Conservation (phyloP, 2,113 vertebrate genomes). For the Choloepus hoffmanni region DNA sequence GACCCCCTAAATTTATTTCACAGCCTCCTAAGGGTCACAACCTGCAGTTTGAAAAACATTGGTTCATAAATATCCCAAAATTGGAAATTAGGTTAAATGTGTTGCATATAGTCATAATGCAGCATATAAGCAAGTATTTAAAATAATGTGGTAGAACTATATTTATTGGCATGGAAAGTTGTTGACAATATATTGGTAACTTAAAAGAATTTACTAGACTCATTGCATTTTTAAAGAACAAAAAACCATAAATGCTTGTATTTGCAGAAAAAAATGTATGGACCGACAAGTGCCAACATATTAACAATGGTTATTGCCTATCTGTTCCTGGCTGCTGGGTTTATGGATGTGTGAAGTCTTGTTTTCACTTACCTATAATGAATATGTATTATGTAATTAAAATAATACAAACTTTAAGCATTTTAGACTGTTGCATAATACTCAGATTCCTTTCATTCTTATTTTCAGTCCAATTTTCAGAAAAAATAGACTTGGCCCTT, state of each 20-base stretch:
- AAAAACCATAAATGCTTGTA: neutral
- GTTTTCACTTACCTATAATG: neutral
- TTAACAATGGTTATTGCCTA: neutral
- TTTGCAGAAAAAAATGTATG: neutral
- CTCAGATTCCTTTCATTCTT: neutral
- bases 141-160: neutral
- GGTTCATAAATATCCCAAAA: constrained; percentile 45
- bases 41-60: neutral
- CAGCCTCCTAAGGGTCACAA: neutral
- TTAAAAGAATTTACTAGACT: neutral
- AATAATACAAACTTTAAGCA: constrained; percentile 5
- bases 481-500: neutral
- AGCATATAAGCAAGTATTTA: constrained; percentile 38
- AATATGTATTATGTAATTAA: constrained; percentile 32
- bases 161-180: neutral
- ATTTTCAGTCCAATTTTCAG: constrained; percentile 22
- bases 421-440: neutral
- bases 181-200: constrained; percentile 6
- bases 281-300: neutral
- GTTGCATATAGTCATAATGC: neutral
- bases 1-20: constrained; percentile 2
- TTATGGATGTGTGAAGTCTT: neutral
- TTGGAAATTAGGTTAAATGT: neutral
- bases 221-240: constrained; percentile 14
- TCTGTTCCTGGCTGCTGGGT: constrained; percentile 7